Conservation (phyloP, 2,888 invertebrate species). For the Eupithecia pulchellata region DNA sequence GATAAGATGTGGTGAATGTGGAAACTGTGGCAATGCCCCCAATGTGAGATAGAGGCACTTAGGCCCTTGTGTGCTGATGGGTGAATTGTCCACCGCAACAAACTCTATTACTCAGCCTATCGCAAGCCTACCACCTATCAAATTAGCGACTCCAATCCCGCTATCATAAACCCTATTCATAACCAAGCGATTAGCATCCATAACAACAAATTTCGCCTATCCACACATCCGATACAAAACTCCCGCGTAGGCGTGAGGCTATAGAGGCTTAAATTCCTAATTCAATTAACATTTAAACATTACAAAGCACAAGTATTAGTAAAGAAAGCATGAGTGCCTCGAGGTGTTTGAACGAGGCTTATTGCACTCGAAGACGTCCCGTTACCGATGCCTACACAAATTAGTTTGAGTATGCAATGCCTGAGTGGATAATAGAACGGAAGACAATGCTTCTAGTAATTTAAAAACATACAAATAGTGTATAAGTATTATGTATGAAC, state of each 20-base stretch:
- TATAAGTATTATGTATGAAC: too few relatives aligned
- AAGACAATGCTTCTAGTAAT: slow-evolving; percentile 1
- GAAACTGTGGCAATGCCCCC: too few relatives aligned
- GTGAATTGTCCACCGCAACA: neutral
- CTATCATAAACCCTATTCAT: slow-evolving; percentile 33
- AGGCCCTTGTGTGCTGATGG: neutral
- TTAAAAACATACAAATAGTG: too few relatives aligned
- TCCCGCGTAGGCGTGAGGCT: slow-evolving; percentile 33
- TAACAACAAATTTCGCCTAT: slow-evolving; percentile 20
- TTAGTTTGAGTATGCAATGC: slow-evolving; percentile 44
- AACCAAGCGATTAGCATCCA: slow-evolving; percentile 37
- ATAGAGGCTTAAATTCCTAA: slow-evolving; percentile 57
- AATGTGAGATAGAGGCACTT: too few relatives aligned
- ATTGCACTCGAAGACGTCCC: slow-evolving; percentile 71
- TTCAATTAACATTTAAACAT: slow-evolving; percentile 66
- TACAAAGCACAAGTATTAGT: slow-evolving; percentile 59
- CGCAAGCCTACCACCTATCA: slow-evolving; percentile 34
- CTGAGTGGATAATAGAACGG: slow-evolving; percentile 22
- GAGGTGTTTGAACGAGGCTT: slow-evolving; percentile 57
- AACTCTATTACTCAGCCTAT: neutral
- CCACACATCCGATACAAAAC: slow-evolving; percentile 28
- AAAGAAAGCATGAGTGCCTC: slow-evolving; percentile 56
- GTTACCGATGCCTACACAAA: slow-evolving; percentile 70
- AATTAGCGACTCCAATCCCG: slow-evolving; percentile 33
- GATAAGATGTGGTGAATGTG: too few relatives aligned